These are phyloP conservation scores for Gallinago solitaria DNA, from an alignment of 2,797 vertebrate genomes.

Conservation along the genomic window DNA sequence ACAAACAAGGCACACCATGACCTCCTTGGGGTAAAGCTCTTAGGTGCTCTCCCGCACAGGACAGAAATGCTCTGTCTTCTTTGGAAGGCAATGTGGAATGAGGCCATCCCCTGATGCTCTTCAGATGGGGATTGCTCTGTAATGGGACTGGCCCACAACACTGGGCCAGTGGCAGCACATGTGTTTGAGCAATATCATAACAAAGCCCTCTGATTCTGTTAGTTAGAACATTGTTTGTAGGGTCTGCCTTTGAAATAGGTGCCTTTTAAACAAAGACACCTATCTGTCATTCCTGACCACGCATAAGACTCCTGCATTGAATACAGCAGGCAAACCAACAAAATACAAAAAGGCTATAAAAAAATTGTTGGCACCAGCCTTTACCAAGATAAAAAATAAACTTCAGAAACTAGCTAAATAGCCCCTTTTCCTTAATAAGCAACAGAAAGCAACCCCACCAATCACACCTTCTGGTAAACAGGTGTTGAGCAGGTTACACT, in stretches of 20 bases:
- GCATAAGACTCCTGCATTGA: not conserved
- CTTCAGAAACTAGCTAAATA: not conserved
- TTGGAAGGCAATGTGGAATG: fast-evolving
- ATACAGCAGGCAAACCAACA: too few relatives aligned
- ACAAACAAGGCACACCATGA: not conserved
- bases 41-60: fast-evolving
- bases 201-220: not conserved
- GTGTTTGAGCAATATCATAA: not conserved
- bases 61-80: not conserved
- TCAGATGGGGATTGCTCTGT: not conserved
- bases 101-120: not conserved
- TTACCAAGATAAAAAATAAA: not conserved
- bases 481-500: not conserved
- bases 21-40: not conserved
- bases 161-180: not conserved
- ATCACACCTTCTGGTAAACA: not conserved
- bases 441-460: not conserved
- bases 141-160: fast-evolving
- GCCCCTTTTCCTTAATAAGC: not conserved
- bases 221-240: not conserved
- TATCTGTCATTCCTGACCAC: not conserved
- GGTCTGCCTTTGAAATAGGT: not conserved
- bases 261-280: not conserved
- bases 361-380: not conserved
- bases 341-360: not conserved